A percentile compares a stretch with the other conserved stretches of the same genome.
Evolutionary conservation across 2,113 vertebrate genomes (phyloP).

Genomic region (Cervus canadensis): DNA sequence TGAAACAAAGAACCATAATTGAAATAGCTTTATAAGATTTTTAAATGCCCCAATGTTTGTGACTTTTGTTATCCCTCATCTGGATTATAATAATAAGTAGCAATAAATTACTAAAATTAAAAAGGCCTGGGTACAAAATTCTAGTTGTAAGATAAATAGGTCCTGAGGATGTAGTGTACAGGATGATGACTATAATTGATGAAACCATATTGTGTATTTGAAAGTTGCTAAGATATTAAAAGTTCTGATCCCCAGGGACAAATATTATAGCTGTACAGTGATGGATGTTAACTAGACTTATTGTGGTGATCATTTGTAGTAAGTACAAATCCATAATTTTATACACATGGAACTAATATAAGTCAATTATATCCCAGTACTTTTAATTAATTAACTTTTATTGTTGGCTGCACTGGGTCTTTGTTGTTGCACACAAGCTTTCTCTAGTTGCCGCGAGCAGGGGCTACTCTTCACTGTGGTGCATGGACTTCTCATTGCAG

Average conservation of each 20-base stretch:
- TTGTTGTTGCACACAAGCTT: not conserved
- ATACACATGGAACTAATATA: not conserved
- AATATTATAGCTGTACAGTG: not conserved
- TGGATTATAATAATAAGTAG: not conserved
- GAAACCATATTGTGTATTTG: not conserved
- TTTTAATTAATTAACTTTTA: not conserved
- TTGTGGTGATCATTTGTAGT: not conserved
- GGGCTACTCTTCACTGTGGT: not conserved
- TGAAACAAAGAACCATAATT: not conserved
- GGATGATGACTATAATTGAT: not conserved
- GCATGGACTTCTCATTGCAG: not conserved
- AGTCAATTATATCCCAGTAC: not conserved
- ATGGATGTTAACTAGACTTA: not conserved
- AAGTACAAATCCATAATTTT: not conserved
- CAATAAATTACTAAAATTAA: slow-evolving; percentile 11
- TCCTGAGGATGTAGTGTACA: not conserved
- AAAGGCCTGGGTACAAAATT: not conserved
- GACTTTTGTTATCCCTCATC: not conserved
- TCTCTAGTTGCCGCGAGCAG: not conserved
- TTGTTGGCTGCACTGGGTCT: not conserved
- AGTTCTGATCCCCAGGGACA: not conserved
- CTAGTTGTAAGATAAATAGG: not conserved
- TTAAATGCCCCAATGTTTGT: not conserved
- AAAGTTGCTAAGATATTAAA: not conserved
- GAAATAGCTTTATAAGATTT: not conserved